A percentile compares a stretch with the other conserved stretches of the same genome.
These are phyloP conservation scores for Spodoptera frugiperda DNA, from an alignment of 1,140 invertebrate species.

Conservation along the genomic window DNA sequence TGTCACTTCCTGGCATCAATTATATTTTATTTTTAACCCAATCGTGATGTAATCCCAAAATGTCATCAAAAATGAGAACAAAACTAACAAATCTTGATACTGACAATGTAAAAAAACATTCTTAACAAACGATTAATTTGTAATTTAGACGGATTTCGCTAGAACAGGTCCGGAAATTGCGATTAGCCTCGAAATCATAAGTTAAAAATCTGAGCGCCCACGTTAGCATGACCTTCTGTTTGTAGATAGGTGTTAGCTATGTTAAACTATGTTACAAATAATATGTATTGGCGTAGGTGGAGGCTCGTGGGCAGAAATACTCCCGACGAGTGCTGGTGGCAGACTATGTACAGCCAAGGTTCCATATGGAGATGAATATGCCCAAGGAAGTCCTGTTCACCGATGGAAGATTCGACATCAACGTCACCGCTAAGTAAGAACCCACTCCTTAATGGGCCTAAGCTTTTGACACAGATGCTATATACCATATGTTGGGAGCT, in stretches of 20 bases:
- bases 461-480: no score
- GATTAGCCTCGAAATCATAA: conserved; percentile 35
- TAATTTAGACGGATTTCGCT: neutral
- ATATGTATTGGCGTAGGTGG: conserved; percentile 59
- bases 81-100: no score
- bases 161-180: conserved; percentile 30
- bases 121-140: no score
- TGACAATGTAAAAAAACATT: no score
- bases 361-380: conserved; percentile 93
- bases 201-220: conserved; percentile 21
- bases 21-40: neutral
- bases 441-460: no score
- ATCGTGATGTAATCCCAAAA: neutral
- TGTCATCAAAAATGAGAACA: no score
- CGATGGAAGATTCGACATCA: conserved; percentile 91
- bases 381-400: conserved; percentile 93
- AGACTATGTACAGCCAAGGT: conserved; percentile 97
- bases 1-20: conserved; percentile 19
- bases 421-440: conserved; percentile 93
- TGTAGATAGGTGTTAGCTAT: conserved; percentile 45
- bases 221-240: conserved; percentile 49
- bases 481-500: no score
- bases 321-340: conserved; percentile 92
- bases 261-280: neutral
- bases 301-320: conserved; percentile 88